Base-by-base conservation (phyloP, 2,113 vertebrate species). In the Lophotis ruficrista region DNA sequence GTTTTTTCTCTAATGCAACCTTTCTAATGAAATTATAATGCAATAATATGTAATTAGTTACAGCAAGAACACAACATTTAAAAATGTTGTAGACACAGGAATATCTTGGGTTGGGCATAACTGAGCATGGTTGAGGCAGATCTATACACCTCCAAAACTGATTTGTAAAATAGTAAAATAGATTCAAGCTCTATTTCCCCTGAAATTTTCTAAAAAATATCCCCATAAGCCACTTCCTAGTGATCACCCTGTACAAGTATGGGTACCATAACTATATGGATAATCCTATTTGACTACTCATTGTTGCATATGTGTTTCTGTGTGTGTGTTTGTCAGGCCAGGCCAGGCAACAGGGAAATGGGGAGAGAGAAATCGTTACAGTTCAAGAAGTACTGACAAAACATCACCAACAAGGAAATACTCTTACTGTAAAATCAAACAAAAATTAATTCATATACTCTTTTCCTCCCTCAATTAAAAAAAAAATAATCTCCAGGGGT, bases 181-280 rank as follows among this genome's bases (percentile, higher is more conserved):
- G 14, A 64, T 58, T 61, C 37, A 43, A 66, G 19, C 12, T 75
- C 21, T 68, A 5, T 66, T 90, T 82, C 12, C 8, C 27, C 19
- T 41, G 33, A 41, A 87, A 54, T 11, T 41, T 64, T 48, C 20
- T 43, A 21, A 65, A 54, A 60, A 50, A 45, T 13, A 10, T 6
- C 12, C 22, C 47, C 7, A 24, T 21, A 62, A 87, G 62, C 35
- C 5, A 31, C 60, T 84, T 77, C 28, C 25, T 45, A 62, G 41
- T 22, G 14, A 50, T 50, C 0, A 0, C 2, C 16, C 28, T 70
- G 20, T 51, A 25, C 5, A 56, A 37, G 14, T 51, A 43, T 7
- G 10, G 18, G 16, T 51, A 45, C 6, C 18, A 19, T 11, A 50
- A 24, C 14, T 35, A 12, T 18, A 45, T 14, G 10, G 18, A 45